Evolutionary conservation across 2,797 vertebrate species (phyloP).

Genomic region (Eutrigla gurnardus): DNA sequence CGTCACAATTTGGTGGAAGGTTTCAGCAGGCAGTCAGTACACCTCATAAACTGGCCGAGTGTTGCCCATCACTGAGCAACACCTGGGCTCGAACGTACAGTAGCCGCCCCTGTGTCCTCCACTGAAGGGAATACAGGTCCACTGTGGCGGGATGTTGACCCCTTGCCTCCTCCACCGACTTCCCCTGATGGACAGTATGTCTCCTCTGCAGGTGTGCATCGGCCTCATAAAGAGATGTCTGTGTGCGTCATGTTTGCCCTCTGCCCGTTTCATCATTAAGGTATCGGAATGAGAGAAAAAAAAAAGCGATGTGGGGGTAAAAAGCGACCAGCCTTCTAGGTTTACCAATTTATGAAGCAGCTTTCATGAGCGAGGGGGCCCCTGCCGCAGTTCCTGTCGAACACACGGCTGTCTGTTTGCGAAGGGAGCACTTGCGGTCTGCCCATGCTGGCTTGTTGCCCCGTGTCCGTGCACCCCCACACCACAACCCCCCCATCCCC

Average conservation of each 20-base stretch:
- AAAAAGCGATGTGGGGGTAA: conserved; percentile 68
- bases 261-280: conserved; percentile 79
- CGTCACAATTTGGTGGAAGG: neutral
- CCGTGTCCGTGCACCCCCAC: conserved; percentile 28
- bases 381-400: conserved; percentile 61
- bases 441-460: conserved; percentile 63
- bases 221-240: conserved; percentile 82
- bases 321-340: conserved; percentile 69
- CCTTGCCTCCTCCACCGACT: conserved; percentile 47
- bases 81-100: conserved; percentile 56
- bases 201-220: conserved; percentile 80
- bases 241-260: conserved; percentile 75
- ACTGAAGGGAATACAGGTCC: conserved; percentile 53
- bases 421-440: conserved; percentile 61
- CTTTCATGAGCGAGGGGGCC: conserved; percentile 77
- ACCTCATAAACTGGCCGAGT: conserved; percentile 46
- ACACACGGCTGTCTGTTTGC: conserved; percentile 81
- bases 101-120: conserved; percentile 57
- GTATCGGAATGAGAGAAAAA: conserved; percentile 78
- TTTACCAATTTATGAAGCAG: conserved; percentile 83
- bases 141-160: conserved; percentile 65
- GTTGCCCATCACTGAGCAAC: conserved; percentile 48
- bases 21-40: conserved; percentile 9
- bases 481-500: conserved; percentile 16
- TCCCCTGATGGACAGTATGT: conserved; percentile 60